Base-by-base conservation (phyloP, 2,888 invertebrate genomes). In the Spatulosminthurus flaviceps region DNA sequence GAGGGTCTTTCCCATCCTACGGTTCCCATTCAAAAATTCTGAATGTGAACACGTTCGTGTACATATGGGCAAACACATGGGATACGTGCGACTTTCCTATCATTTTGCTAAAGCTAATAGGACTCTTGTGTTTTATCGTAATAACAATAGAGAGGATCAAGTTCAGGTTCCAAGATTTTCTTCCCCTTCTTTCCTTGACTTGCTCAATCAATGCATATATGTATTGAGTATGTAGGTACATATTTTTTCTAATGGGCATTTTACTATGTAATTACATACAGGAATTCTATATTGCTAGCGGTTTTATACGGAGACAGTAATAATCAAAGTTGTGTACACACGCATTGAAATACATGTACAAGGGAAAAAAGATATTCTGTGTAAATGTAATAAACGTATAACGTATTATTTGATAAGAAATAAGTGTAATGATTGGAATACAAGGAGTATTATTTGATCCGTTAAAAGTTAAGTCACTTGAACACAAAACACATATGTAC, bases 41-140 rank as follows among this genome's bases (percentile, higher is more conserved):
- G n/a, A n/a, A n/a, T n/a, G 16, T 43, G 11, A 13, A 16, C 43
- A 13, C 43, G 43, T n/a, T 34, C 4, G 21, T 60, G 60, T 60
- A 60, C 60, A 60, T 21, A 60, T 16, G 16, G 21, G n/a, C 60
- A 34, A 34, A 34, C 34, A 34, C 9, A 34, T n/a, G 51, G 51
- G 2, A 51, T 51, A 19, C 51, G 51, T 19, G 19, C n/a, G 16
- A 13, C 51, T 13, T 28, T 26, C 16, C 16, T 67, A 19, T 28
- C 28, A 2, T 7, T 24, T 26, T 28, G 4, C 60, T 67, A 51
- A 51, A 64, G 21, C 64, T 64, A 79, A 79, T 75, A 69, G 79
- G 60, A 69, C 78, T 75, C 80, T 78, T 80, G 70, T 80, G 80
- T 80, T 75, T 75, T 74, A 78, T 80, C 78, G 78, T 80, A 78